Evolutionary conservation across 2,797 vertebrate genomes (phyloP).

Genomic region (Gallinago nigripennis): DNA sequence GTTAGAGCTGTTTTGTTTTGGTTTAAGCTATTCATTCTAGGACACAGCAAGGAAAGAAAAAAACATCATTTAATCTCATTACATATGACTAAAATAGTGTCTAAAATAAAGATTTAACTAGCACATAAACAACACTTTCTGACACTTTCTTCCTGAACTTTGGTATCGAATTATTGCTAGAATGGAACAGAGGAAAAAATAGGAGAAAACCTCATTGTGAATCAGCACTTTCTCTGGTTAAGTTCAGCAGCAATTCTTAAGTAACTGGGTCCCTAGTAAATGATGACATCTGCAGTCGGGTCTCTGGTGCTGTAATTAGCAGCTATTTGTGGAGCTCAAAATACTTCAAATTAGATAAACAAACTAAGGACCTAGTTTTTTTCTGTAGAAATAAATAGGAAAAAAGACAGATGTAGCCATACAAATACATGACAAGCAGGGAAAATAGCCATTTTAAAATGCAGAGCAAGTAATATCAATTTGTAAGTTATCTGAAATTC

Average conservation of each 20-base stretch:
- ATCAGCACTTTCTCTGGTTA: neutral
- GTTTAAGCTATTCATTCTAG: neutral
- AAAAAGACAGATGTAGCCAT: neutral
- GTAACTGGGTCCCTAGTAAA: neutral
- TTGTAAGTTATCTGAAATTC: conserved; percentile 36
- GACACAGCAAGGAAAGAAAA: neutral
- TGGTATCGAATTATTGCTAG: neutral
- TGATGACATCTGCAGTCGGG: neutral
- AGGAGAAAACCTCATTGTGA: neutral
- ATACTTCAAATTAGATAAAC: conserved; percentile 10
- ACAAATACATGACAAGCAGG: neutral
- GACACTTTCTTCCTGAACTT: neutral
- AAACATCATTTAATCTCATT: neutral
- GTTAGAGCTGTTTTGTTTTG: neutral
- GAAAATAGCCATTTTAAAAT: conserved; percentile 20
- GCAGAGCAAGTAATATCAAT: conserved; percentile 27
- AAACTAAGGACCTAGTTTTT: neutral
- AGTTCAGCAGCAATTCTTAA: neutral
- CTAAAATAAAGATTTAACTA: neutral
- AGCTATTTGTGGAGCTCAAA: neutral
- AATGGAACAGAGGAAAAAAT: neutral
- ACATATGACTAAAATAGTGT: neutral
- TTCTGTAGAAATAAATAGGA: neutral
- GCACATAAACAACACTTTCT: neutral
- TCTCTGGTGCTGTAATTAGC: neutral